These are phyloP conservation scores for Tetrax tetrax DNA, from an alignment of 2,113 vertebrate genomes.

Conservation along the genomic window DNA sequence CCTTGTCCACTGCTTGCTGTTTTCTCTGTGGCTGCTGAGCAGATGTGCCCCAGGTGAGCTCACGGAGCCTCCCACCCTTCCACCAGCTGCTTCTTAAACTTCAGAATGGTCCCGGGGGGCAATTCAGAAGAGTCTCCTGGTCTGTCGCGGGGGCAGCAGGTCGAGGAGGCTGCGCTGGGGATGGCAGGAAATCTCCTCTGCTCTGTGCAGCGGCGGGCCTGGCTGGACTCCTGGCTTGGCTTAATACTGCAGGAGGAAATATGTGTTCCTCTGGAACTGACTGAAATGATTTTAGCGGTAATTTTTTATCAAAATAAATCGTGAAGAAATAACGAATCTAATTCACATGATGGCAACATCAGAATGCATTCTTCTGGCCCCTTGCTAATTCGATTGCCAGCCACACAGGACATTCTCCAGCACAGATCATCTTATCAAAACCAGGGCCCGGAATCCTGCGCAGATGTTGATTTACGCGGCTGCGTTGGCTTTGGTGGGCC, in stretches of 20 bases:
- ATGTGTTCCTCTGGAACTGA: background rate
- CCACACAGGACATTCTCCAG: background rate
- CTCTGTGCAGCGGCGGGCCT: background rate
- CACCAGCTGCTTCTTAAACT: no score
- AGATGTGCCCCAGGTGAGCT: background rate
- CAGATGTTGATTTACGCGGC: background rate
- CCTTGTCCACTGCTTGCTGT: background rate
- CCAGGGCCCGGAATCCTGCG: background rate
- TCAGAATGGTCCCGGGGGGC: background rate
- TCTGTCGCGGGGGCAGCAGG: background rate
- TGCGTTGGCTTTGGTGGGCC: background rate
- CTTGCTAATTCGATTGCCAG: background rate
- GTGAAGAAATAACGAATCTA: background rate
- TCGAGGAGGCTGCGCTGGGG: background rate
- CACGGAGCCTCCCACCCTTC: fast-evolving
- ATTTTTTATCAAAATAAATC: background rate
- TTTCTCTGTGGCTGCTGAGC: fast-evolving
- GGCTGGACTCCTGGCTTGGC: background rate
- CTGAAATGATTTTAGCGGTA: background rate
- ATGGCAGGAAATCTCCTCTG: background rate
- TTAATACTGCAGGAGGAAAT: background rate
- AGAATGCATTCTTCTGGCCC: background rate
- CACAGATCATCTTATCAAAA: background rate
- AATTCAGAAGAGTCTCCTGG: fast-evolving
- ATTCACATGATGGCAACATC: background rate